These are phyloP conservation scores for Dunckerocampus dactyliophorus DNA, from an alignment of 2,113 vertebrate genomes.

Conservation along the genomic window DNA sequence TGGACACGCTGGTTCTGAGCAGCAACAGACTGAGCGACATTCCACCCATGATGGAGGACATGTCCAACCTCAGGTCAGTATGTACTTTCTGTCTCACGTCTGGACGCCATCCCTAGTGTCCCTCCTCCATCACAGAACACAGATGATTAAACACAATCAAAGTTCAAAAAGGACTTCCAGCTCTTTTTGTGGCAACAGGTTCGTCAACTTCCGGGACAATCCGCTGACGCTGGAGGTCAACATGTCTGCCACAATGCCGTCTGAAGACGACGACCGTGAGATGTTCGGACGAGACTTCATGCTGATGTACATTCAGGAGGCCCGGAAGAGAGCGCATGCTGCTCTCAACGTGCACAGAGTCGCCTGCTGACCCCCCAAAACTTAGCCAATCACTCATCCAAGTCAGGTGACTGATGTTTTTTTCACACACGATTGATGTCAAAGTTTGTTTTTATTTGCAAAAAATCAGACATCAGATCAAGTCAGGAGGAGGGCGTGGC, in stretches of 20 bases:
- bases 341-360: slow-evolving; percentile 53
- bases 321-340: slow-evolving; percentile 67
- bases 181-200: slow-evolving; percentile 66
- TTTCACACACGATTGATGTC: too few species aligned
- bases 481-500: slow-evolving; percentile 64
- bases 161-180: not conserved
- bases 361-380: not conserved
- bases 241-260: slow-evolving; percentile 60
- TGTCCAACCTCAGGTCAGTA: slow-evolving; percentile 79
- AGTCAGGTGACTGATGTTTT: too few species aligned
- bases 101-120: not conserved
- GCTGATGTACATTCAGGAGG: slow-evolving; percentile 83
- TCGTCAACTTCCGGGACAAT: slow-evolving; percentile 97
- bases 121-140: not conserved
- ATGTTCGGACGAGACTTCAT: slow-evolving; percentile 92
- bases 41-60: slow-evolving; percentile 82
- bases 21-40: slow-evolving; percentile 84
- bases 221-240: slow-evolving; percentile 81
- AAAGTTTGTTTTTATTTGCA: not conserved
- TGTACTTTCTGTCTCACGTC: not conserved
- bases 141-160: not conserved
- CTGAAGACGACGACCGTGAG: slow-evolving; percentile 80
- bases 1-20: slow-evolving; percentile 90
- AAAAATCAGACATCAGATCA: not conserved
- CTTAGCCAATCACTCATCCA: too few species aligned